These are phyloP conservation scores for Spodoptera littoralis DNA, from an alignment of 2,888 invertebrate genomes.

Conservation along the genomic window DNA sequence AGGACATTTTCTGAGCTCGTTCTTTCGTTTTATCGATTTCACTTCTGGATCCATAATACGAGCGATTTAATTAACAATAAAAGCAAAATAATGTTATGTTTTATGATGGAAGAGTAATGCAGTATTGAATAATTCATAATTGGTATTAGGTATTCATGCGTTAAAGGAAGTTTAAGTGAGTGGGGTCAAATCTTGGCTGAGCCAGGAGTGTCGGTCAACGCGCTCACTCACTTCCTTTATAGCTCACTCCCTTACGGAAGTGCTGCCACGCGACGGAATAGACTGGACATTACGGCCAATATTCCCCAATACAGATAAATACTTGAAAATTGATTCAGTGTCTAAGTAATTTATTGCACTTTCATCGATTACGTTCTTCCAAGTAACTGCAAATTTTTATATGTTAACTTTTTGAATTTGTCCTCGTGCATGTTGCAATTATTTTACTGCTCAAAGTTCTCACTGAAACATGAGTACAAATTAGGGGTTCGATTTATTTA, in stretches of 20 bases:
- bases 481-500: background rate
- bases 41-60: constrained; percentile 69
- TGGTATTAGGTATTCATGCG: constrained; percentile 43
- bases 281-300: constrained; percentile 52
- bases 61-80: constrained; percentile 77
- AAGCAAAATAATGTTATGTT: constrained; percentile 64
- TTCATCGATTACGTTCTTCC: no score
- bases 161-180: constrained; percentile 56
- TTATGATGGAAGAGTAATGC: constrained; percentile 58
- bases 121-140: constrained; percentile 55
- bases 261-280: constrained; percentile 68
- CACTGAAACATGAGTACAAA: background rate
- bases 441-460: no score
- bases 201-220: constrained; percentile 69
- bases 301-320: background rate
- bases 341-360: no score
- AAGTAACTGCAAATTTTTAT: no score
- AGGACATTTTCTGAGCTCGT: constrained; percentile 75
- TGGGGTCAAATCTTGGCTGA: constrained; percentile 75
- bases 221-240: constrained; percentile 78
- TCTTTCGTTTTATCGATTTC: constrained; percentile 76
- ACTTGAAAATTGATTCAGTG: background rate
- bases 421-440: no score
- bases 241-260: constrained; percentile 82
- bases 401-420: no score